Conservation (phyloP, 2,888 invertebrate genomes). For the Leptopterna dolabrata region DNA sequence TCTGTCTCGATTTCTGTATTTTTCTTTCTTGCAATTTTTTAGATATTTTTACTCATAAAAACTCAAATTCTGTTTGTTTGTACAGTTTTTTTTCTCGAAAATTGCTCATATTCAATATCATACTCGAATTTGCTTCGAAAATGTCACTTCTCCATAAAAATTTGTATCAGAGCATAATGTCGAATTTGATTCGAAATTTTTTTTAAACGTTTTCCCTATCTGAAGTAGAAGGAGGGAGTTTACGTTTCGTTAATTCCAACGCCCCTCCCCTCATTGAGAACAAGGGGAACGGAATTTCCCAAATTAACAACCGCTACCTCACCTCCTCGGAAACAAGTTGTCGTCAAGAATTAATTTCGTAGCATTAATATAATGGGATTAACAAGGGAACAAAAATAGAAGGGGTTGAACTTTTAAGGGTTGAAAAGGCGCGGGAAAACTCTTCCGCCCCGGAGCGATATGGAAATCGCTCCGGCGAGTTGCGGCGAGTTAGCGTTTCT, state of each 20-base stretch:
- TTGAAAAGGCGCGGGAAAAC: neutral
- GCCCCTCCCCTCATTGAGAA: neutral
- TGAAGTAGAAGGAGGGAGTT: neutral
- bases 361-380: slow-evolving; percentile 39
- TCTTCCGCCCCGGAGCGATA: neutral
- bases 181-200: no score
- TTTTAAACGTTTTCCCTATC: no score
- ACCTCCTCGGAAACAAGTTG: slow-evolving; percentile 6
- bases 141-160: no score
- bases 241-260: neutral
- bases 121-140: no score
- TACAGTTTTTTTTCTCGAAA: no score
- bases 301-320: slow-evolving; percentile 22
- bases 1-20: no score
- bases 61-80: no score
- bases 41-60: no score
- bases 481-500: slow-evolving; percentile 9
- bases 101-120: no score
- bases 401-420: slow-evolving; percentile 21
- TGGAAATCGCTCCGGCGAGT: neutral
- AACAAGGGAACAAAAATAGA: slow-evolving; percentile 36
- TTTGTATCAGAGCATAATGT: no score
- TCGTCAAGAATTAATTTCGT: slow-evolving; percentile 38
- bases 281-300: slow-evolving; percentile 28
- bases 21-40: no score